Evolutionary conservation across 2,797 vertebrate species (phyloP).

Genomic region (Peromyscus melanophrys): DNA sequence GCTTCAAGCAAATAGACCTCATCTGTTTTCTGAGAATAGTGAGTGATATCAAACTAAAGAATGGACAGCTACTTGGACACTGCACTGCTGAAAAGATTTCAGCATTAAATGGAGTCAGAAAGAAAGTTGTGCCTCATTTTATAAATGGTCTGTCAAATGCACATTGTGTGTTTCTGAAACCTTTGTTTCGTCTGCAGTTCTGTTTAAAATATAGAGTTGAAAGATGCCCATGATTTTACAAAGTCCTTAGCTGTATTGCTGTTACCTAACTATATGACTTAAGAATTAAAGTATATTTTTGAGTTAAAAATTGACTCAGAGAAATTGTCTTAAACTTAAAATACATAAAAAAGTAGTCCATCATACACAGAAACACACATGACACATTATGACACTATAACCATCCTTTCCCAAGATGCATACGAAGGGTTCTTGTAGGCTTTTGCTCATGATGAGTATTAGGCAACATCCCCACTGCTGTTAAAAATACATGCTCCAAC

Average conservation of each 20-base stretch:
- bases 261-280: not conserved
- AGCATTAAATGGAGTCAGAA: not conserved
- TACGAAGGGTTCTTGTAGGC: not conserved
- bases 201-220: not conserved
- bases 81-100: not conserved
- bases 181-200: conserved; percentile 1
- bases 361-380: not conserved
- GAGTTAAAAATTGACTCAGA: not conserved
- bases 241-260: not conserved
- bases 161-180: not conserved
- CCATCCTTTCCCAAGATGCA: not conserved
- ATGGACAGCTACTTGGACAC: not conserved
- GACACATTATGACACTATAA: not conserved
- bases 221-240: not conserved
- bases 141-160: not conserved
- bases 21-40: not conserved
- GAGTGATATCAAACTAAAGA: not conserved
- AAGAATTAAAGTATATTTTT: not conserved
- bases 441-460: not conserved
- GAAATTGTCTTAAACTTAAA: not conserved
- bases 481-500: not conserved
- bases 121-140: not conserved
- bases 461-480: not conserved
- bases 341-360: not conserved
- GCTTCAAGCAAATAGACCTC: not conserved